These are phyloP conservation scores for Smutsia gigantea DNA, from an alignment of 2,797 vertebrate genomes.

Conservation along the genomic window DNA sequence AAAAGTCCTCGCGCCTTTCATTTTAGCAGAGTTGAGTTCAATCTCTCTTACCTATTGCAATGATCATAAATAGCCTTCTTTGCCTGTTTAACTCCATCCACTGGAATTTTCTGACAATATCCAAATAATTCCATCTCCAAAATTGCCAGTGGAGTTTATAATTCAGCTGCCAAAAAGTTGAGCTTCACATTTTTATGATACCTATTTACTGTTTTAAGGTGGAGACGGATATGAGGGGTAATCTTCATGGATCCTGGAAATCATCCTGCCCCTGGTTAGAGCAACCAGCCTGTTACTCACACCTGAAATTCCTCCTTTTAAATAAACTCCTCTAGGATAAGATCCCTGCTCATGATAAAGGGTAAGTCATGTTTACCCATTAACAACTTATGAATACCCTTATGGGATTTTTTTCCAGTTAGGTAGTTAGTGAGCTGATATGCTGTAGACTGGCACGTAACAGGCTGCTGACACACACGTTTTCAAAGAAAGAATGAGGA, in stretches of 20 bases:
- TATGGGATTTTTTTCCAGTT: neutral
- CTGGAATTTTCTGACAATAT: neutral
- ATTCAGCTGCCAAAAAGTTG: neutral
- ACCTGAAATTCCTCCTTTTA: neutral
- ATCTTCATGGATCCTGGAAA: neutral
- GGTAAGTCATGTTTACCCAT: neutral
- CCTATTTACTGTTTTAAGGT: conserved; percentile 19
- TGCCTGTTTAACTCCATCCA: neutral
- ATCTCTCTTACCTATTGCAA: neutral
- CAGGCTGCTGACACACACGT: neutral
- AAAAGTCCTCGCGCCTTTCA: neutral
- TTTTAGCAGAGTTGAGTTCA: neutral
- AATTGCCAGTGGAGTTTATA: neutral
- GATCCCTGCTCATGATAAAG: neutral
- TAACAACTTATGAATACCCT: neutral
- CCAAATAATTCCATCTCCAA: conserved; percentile 19
- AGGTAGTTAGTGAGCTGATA: neutral
- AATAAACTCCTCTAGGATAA: neutral
- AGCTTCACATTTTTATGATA: neutral
- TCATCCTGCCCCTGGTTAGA: neutral
- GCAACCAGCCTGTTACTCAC: neutral
- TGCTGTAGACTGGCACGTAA: neutral
- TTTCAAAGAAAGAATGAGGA: conserved; percentile 39
- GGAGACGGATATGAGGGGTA: neutral
- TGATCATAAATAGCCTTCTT: neutral